phyloP scores from a whole-genome alignment of 1,140 invertebrate genomes.

The Nephotettix cincticeps region DNA sequence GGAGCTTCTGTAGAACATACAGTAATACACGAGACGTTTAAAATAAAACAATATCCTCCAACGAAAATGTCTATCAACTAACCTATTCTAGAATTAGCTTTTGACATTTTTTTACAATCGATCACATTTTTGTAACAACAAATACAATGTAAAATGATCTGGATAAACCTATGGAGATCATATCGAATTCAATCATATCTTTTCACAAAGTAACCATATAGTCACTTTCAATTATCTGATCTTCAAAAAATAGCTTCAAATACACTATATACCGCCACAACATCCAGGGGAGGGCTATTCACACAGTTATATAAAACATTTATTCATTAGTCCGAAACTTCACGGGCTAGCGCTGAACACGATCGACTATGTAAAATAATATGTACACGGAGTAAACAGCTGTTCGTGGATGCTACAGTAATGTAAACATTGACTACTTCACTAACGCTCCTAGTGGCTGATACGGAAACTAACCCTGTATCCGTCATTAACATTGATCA shows the following conservation, averaged over 20 bases:
- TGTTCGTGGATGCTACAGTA: neutral
- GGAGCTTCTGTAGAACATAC: neutral
- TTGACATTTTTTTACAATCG: conserved; percentile 21
- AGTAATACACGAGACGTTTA: neutral
- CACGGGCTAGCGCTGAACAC: neutral
- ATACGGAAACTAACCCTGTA: conserved; percentile 11
- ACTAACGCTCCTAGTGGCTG: conserved; percentile 5
- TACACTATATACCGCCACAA: conserved; percentile 12
- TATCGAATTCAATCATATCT: conserved; percentile 1
- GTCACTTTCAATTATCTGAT: neutral
- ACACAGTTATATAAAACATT: conserved; percentile 1
- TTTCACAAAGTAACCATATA: conserved; percentile 13
- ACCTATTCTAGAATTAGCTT: conserved; percentile 4
- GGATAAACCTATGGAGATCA: conserved; percentile 6
- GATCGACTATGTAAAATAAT: neutral
- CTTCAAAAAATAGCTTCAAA: conserved; percentile 18
- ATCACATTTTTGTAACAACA: conserved; percentile 9
- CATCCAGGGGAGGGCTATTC: neutral
- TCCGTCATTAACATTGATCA: neutral
- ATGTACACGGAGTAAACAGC: neutral
- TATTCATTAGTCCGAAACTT: neutral
- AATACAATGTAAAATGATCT: conserved; percentile 3
- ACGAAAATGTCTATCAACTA: neutral
- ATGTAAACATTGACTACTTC: conserved; percentile 1
- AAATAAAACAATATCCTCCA: neutral